These are phyloP conservation scores for Chouioia cunea DNA, from an alignment of 2,888 invertebrate genomes.

Conservation along the genomic window DNA sequence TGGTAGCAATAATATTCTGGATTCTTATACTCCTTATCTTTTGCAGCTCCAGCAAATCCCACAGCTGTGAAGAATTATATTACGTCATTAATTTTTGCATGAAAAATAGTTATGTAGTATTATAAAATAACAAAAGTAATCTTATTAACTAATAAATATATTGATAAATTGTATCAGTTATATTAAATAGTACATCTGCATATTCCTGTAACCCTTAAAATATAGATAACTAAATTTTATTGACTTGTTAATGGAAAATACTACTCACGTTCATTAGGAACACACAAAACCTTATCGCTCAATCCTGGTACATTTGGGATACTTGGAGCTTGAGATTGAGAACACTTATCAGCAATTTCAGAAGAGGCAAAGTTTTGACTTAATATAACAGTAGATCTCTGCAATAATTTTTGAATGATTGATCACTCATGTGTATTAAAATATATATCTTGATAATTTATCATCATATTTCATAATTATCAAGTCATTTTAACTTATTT, in stretches of 20 bases:
- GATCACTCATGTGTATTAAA: constrained; percentile 1
- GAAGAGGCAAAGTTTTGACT: constrained; percentile 12
- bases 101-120: neutral
- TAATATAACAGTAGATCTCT: constrained; percentile 13
- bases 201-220: neutral
- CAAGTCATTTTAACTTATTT: no score
- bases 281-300: constrained; percentile 68
- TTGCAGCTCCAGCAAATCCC: constrained; percentile 79
- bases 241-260: constrained; percentile 11
- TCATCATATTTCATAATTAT: constrained; percentile 5
- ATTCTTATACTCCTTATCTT: constrained; percentile 82
- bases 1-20: constrained; percentile 90
- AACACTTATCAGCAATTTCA: constrained; percentile 40
- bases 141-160: neutral
- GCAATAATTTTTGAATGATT: constrained; percentile 10
- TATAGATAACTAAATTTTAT: neutral
- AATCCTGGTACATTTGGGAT: constrained; percentile 75
- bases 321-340: constrained; percentile 39
- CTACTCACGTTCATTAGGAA: constrained; percentile 59
- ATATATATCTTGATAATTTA: neutral
- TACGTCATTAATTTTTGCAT: neutral
- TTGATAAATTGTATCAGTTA: neutral
- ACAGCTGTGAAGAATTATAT: constrained; percentile 68
- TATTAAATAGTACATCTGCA: neutral
- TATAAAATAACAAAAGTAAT: neutral